Evolutionary conservation across 2,888 invertebrate genomes (phyloP), one percentile per base, ranked within the genome.

Genomic region (Eubasilissa splendida): DNA sequence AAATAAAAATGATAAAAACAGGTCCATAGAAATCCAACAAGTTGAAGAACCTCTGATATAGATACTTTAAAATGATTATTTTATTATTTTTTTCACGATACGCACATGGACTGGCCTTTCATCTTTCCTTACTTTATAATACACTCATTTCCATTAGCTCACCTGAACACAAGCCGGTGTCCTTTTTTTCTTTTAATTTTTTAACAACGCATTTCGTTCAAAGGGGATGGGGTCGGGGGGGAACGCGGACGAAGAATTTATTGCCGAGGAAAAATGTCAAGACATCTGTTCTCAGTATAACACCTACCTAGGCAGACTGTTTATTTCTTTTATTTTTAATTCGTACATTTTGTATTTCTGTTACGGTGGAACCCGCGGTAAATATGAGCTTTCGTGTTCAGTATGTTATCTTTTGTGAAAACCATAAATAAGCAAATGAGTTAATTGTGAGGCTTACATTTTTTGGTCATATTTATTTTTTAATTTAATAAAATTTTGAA

Each of bases 201-300:
- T 82, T 78, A 81, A 82, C 79, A 82, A 77, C 74, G 82, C 76
- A 77, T 74, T 82, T 59, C 66, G 73, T 53, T 78, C 77, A 58
- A 71, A 42, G 76, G 80, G 76, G 8, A 33, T 5, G n/a, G 0
- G 52, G 11, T 0, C 10, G 65, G 52, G 42, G 14, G 73, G 59
- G 54, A 56, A 63, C 58, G 79, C 65, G 79, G 52, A 73, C 70
- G 54, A 66, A 65, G 65, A 66, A 82, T 82, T 82, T 82, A 82
- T 80, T 60, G 54, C 82, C 74, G 14, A 68, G 75, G 63, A 79
- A 80, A 77, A 82, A 80, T 66, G 80, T 80, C 82, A 80, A 82
- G 82, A 82, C 82, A 82, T 82, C 82, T 82, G 82, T 82, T 82
- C 82, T 82, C 60, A 82, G 82, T 79, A 82, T 74, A 59, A 66